Evolutionary conservation across 1,140 invertebrate genomes (phyloP).

Genomic region (Lepidurus arcticus): DNA sequence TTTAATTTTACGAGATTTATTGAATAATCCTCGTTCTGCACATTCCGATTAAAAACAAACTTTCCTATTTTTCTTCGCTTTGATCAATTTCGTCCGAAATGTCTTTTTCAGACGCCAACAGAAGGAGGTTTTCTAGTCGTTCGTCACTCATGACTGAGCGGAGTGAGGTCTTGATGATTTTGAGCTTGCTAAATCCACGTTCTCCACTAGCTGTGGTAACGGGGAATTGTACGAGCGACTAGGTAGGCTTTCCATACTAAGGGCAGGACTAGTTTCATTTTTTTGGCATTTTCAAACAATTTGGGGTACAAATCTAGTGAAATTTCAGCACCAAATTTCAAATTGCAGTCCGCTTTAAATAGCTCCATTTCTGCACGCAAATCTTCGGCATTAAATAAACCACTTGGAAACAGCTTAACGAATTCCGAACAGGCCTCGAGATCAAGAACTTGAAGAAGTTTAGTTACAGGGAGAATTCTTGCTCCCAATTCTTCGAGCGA

Average conservation of each 20-base stretch:
- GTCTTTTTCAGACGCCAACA: slow-evolving; percentile 24
- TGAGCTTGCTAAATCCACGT: neutral
- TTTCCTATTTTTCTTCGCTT: neutral
- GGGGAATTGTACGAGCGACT: neutral
- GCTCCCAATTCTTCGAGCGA: neutral
- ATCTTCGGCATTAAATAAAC: neutral
- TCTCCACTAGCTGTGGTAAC: neutral
- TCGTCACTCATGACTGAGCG: slow-evolving; percentile 23
- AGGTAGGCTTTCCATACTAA: slow-evolving; percentile 13
- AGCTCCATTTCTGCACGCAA: slow-evolving; percentile 4
- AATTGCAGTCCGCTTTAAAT: neutral
- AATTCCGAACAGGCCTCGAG: neutral
- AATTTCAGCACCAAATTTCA: neutral
- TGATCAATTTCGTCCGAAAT: slow-evolving; percentile 7
- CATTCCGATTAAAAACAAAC: neutral
- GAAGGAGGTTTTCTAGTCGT: neutral
- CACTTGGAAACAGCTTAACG: neutral
- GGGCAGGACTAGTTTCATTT: neutral
- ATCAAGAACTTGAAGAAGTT: neutral
- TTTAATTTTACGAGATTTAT: too few species aligned
- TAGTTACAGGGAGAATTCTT: neutral
- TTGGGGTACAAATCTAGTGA: neutral
- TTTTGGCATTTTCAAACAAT: neutral
- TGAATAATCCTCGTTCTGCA: too few species aligned
- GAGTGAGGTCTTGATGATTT: slow-evolving; percentile 15